Evolutionary conservation across 2,888 invertebrate species (phyloP).

Genomic region (Drosophila hawaiiensis): DNA sequence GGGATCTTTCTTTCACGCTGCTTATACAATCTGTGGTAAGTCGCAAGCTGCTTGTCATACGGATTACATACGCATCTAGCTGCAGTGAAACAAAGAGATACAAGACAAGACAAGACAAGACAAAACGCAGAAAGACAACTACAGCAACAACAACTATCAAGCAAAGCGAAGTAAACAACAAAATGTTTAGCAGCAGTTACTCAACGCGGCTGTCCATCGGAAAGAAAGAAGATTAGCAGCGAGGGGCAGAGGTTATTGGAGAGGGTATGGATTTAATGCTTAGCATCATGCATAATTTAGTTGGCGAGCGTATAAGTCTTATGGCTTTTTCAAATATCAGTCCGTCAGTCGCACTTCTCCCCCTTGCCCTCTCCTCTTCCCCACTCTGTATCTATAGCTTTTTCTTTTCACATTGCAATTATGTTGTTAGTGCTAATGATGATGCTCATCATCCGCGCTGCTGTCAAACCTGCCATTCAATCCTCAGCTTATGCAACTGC

Average conservation of each 20-base stretch:
- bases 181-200: constrained; percentile 60
- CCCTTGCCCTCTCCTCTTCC: no score
- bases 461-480: constrained; percentile 51
- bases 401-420: constrained; percentile 68
- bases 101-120: constrained; percentile 9
- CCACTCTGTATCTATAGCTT: constrained; percentile 14
- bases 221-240: constrained; percentile 14
- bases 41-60: constrained; percentile 53
- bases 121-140: constrained; percentile 12
- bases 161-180: constrained; percentile 21
- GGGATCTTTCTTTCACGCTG: constrained; percentile 36
- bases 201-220: constrained; percentile 43
- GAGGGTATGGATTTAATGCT: constrained; percentile 31
- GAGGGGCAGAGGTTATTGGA: background rate
- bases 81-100: constrained; percentile 31
- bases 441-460: constrained; percentile 57
- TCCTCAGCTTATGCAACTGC: constrained; percentile 58
- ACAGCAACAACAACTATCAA: constrained; percentile 6
- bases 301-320: constrained; percentile 68
- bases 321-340: constrained; percentile 46
- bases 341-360: constrained; percentile 3
- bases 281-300: constrained; percentile 69
- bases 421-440: constrained; percentile 71
- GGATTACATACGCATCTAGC: constrained; percentile 45
- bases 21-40: constrained; percentile 47